Percentiles rank a stretch among this genome's conserved stretches.
phyloP scores from a whole-genome alignment of 2,888 invertebrate species.

The Lasioglossum morio region DNA sequence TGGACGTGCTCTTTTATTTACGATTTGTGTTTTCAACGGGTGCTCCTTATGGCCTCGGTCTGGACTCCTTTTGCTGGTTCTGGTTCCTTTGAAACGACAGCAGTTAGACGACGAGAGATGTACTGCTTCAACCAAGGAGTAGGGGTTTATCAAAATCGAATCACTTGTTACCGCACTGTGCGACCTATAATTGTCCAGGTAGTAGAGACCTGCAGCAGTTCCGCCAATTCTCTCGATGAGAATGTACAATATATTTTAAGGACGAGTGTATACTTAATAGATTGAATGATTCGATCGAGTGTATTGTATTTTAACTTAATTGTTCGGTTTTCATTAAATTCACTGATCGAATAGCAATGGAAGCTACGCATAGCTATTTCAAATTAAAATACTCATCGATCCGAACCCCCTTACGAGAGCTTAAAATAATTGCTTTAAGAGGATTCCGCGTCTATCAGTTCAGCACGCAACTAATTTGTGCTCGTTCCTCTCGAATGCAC shows the following conservation, averaged over 20 bases:
- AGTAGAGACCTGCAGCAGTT: not conserved
- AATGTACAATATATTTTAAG: not conserved
- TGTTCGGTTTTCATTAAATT: not conserved
- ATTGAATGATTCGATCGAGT: too few relatives aligned
- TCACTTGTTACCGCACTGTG: not conserved
- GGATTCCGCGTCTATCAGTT: not conserved
- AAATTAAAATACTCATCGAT: not conserved
- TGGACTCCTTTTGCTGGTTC: not conserved
- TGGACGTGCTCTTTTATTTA: not conserved
- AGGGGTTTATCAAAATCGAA: not conserved
- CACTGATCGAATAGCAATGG: not conserved
- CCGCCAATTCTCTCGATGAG: not conserved
- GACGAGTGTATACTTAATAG: not conserved
- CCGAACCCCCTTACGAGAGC: not conserved
- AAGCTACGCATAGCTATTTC: not conserved
- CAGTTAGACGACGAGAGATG: not conserved
- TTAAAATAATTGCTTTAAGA: constrained; percentile 2
- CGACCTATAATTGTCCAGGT: not conserved
- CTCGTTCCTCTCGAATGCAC: not conserved
- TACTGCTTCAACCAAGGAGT: not conserved
- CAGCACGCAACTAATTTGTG: not conserved
- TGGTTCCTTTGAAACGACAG: not conserved
- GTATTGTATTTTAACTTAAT: too few relatives aligned
- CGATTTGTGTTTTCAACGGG: not conserved
- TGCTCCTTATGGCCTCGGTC: not conserved